Evolutionary conservation across 2,113 vertebrate genomes (phyloP).

Genomic region (Hystrix cristata): DNA sequence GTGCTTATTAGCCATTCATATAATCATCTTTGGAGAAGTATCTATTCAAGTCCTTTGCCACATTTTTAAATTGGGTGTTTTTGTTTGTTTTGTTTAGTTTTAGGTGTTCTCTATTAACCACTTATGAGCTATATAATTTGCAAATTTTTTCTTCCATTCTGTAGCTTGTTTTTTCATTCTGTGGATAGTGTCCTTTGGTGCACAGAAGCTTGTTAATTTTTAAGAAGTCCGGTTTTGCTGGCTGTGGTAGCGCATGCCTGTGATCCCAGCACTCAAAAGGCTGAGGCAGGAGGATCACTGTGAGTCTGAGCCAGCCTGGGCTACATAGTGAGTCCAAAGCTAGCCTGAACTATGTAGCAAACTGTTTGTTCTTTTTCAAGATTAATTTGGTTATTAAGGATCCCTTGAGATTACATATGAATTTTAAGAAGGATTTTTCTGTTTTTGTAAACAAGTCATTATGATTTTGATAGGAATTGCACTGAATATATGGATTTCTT

Average conservation of each 20-base stretch:
- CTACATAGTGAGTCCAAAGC: neutral
- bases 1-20: neutral
- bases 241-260: neutral
- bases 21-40: neutral
- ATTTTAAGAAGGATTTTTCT: constrained; percentile 5
- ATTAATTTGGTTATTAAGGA: neutral
- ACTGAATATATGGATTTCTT: neutral
- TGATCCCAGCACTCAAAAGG: neutral
- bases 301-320: neutral
- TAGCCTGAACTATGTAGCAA: neutral
- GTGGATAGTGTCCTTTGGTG: neutral
- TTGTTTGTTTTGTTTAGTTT: neutral
- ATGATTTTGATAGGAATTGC: neutral
- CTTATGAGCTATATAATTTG: neutral
- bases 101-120: neutral
- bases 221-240: neutral
- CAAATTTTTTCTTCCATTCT: neutral
- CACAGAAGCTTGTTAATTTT: neutral
- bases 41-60: neutral
- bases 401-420: constrained; percentile 5
- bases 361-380: neutral
- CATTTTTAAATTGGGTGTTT: neutral
- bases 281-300: neutral
- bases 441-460: neutral
- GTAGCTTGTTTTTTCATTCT: neutral